phyloP scores from a whole-genome alignment of 2,888 invertebrate genomes.

The Rotaria sp. region DNA sequence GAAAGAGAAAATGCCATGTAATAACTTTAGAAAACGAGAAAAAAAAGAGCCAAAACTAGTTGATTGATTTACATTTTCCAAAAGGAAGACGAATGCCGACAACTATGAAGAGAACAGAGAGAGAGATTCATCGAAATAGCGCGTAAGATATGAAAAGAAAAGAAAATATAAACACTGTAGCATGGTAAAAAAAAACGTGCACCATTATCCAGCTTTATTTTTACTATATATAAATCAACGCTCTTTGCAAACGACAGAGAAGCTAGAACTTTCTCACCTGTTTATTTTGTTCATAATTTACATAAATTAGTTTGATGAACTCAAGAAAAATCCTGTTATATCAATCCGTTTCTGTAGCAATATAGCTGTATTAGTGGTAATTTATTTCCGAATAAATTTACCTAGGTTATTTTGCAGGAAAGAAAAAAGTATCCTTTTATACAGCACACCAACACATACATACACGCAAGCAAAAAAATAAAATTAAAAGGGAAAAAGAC shows the following conservation, averaged over 20 bases:
- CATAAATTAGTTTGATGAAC: background rate
- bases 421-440: too few relatives aligned
- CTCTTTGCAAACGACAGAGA: background rate
- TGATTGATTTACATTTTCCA: background rate
- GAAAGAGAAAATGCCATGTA: background rate
- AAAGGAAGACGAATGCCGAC: background rate
- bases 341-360: too few relatives aligned
- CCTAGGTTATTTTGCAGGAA: too few relatives aligned
- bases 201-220: background rate
- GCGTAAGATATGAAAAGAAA: background rate
- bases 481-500: too few relatives aligned
- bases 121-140: background rate
- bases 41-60: background rate
- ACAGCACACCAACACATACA: too few relatives aligned
- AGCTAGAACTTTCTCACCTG: background rate
- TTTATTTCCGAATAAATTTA: too few relatives aligned
- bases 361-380: too few relatives aligned
- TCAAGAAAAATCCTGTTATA: too few relatives aligned
- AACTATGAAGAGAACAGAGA: background rate
- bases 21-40: background rate
- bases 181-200: background rate
- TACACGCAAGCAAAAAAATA: too few relatives aligned
- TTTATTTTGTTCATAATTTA: background rate
- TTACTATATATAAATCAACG: background rate
- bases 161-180: background rate